Base-by-base conservation (phyloP, 2,888 invertebrate genomes). In the Drosophila cognata region DNA sequence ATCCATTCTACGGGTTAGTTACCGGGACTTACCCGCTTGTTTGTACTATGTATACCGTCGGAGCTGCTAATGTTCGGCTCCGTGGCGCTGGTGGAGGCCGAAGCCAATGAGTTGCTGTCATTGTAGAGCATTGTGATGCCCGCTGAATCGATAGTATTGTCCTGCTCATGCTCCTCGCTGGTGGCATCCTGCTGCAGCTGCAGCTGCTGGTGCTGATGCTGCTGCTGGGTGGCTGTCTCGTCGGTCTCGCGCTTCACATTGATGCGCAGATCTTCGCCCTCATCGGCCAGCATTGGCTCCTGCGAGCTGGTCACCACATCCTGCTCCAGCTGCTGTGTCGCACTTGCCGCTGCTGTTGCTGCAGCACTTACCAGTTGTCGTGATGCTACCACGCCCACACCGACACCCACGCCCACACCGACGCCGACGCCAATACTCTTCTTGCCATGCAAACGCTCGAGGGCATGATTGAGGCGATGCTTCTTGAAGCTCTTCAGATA, bases 401-500 rank as follows among this genome's bases (percentile, higher is more conserved):
- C 48, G 5, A 57, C 59, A 33, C 72, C 51, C 31, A 71, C 35
- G 13, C 80, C 68, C 2, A 59, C 35, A n/a, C 71, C 62, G 18
- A 69, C 31, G 33, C 66, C 63, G 5, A 73, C 74, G 1, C 87
- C 87, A 6, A 86, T 84, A 25, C 80, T 89, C 77, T 95, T 94
- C 87, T 96, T 96, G 8, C 97, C 96, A 91, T 97, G 97, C 65
- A 97, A 94, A 76, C 97, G 95, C 92, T 97, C 97, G 43, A 97
- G 93, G 0, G 97, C 97, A 92, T 98, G 97, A 90, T 97, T 98
- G 66, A 97, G 94, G 31, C 97, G 95, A 91, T 97, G 97, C 92
- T 98, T 97, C 92, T 97, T 97, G 93, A 98, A 97, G 0, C 97
- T 97, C 91, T 97, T 97, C 57, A 97, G 94, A 92, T 97, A 97